These are phyloP conservation scores for Tragopan temminckii DNA, from an alignment of 2,797 vertebrate genomes.

Conservation along the genomic window DNA sequence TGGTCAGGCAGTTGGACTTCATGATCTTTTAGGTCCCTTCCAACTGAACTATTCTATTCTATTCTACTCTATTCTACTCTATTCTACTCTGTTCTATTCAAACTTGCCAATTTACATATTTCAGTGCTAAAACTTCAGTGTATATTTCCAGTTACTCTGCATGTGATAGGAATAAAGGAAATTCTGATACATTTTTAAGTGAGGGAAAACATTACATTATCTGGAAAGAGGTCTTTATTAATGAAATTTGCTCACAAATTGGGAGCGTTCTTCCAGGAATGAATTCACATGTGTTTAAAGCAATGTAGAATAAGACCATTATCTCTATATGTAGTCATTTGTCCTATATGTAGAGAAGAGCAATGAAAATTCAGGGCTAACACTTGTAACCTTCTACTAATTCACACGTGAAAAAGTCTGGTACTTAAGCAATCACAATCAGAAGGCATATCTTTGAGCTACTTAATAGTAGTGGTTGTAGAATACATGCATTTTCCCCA, in stretches of 20 bases:
- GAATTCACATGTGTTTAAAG: background rate
- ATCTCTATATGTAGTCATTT: background rate
- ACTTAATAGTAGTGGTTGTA: slow-evolving; percentile 46
- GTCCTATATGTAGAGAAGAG: background rate
- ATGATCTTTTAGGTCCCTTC: too few relatives aligned
- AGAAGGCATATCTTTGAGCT: slow-evolving; percentile 13
- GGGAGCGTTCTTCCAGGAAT: background rate
- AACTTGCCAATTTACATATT: too few relatives aligned
- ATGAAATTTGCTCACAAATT: slow-evolving; percentile 30
- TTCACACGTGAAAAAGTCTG: background rate
- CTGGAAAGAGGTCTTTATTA: background rate
- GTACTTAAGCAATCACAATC: background rate
- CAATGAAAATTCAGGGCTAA: background rate
- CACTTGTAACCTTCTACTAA: background rate
- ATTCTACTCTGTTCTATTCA: too few relatives aligned
- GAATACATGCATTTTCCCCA: slow-evolving; percentile 25
- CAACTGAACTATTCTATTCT: too few relatives aligned
- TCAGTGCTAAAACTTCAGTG: too few relatives aligned
- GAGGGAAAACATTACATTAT: background rate
- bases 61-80: too few relatives aligned
- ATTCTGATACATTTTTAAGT: background rate
- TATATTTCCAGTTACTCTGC: background rate
- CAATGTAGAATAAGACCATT: background rate
- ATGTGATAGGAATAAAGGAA: background rate
- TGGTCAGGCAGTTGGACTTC: too few relatives aligned